Evolutionary conservation across 2,113 vertebrate genomes (phyloP), one percentile per base, ranked within the genome.

Genomic region (Glaucidium brasilianum): DNA sequence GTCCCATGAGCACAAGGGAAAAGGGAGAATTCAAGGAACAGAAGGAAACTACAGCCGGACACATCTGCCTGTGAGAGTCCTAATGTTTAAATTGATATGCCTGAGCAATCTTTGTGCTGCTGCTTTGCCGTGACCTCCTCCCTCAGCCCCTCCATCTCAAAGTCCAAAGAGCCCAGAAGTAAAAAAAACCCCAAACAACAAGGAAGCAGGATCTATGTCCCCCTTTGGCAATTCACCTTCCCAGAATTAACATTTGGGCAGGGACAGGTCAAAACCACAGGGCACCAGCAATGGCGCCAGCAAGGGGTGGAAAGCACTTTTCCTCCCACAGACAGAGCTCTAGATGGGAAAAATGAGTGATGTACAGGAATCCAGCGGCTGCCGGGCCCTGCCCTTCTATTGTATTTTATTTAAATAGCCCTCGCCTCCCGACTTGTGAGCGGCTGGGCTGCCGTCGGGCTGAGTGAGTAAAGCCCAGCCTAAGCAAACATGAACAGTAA

Each of bases 401-500:
- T 80, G 72, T 37, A 74, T 20, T 74, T 63, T 78, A 64, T 77
- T 92, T 84, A 76, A 95, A 60, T 6, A 64, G 68, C 84, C 85
- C 63, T 94, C 4, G 5, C 49, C 75, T 88, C 9, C 1, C 0
- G 0, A 34, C 59, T 73, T 7, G 2, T 2, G 21, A 80, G 49
- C 3, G 3, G 0, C 78, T 9, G 69, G 4, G 5, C 59, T 25
- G 73, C 58, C 15, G 3, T 58, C 6, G 25, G 89, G 72, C 78
- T 71, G 75, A 37, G 47, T 1, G 0, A 74, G 78, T 63, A 71
- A 71, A 94, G 64, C 64, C 66, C 85, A 92, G 90, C 60, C 92
- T 87, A 78, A 96, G 67, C 86, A 96, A 97, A 97, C 96, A 96
- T 25, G 5, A 35, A 14, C n/a, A 43, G 80, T 74, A 14, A 83